A percentile compares a stretch with the other conserved stretches of the same genome.
phyloP scores from a whole-genome alignment of 2,888 invertebrate genomes.

The Leptura quadrifasciata region DNA sequence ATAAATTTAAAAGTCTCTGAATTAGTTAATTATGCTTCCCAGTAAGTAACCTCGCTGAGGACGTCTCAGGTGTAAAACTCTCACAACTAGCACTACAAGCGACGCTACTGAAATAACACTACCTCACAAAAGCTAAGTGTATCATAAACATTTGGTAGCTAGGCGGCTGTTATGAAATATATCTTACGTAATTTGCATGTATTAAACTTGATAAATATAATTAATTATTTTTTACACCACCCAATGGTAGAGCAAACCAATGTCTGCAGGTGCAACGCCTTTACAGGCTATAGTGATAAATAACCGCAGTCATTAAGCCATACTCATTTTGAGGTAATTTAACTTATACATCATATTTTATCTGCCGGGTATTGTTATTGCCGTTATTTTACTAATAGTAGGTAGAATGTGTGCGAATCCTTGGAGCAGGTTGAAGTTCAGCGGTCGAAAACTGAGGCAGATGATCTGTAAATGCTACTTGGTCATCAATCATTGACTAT shows the following conservation, averaged over 20 bases:
- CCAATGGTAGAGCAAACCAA: not conserved
- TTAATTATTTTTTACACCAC: not conserved
- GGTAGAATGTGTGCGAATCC: not conserved
- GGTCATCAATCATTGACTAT: not conserved
- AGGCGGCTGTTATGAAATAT: not conserved
- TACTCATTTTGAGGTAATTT: not conserved
- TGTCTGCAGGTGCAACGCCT: not conserved
- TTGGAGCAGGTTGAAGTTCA: not conserved
- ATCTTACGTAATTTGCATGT: not conserved
- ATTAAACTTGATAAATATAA: conserved; percentile 7
- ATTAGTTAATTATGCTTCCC: not conserved
- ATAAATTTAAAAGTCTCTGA: too few species aligned
- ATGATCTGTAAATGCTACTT: not conserved
- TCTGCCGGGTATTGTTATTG: not conserved
- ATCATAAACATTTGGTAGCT: conserved; percentile 7
- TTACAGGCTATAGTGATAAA: conserved; percentile 7
- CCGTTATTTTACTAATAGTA: not conserved
- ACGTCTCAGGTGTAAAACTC: not conserved
- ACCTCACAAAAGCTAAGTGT: not conserved
- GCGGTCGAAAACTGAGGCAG: not conserved
- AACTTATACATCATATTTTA: not conserved
- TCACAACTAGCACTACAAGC: not conserved
- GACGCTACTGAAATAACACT: conserved; percentile 2
- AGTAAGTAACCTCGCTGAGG: not conserved
- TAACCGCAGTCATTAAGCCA: not conserved